These are phyloP conservation scores for Microchirus variegatus DNA, from an alignment of 2,797 vertebrate species.

Conservation along the genomic window DNA sequence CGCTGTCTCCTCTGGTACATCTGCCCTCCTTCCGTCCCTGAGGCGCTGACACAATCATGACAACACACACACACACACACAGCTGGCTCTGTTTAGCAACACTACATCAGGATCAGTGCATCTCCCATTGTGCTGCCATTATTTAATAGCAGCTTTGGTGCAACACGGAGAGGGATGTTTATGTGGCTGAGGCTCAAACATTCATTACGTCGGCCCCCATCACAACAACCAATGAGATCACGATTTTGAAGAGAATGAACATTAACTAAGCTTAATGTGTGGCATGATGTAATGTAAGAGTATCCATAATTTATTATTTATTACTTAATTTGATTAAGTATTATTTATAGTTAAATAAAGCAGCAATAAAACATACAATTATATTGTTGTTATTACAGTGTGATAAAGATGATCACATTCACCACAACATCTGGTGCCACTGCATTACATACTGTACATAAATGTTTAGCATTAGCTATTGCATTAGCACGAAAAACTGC, in stretches of 20 bases:
- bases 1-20: slow-evolving; percentile 45
- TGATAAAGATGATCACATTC: background rate
- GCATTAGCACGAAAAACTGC: too few species aligned
- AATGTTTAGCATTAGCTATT: slow-evolving; percentile 18
- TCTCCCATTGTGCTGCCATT: slow-evolving; percentile 35
- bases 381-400: background rate
- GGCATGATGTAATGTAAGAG: background rate
- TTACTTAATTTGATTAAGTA: too few species aligned
- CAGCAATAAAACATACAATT: too few species aligned
- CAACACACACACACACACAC: slow-evolving; percentile 37
- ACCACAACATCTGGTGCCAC: slow-evolving; percentile 29
- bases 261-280: too few species aligned
- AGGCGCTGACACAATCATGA: slow-evolving; percentile 40
- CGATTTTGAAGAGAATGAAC: slow-evolving; percentile 9
- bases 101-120: slow-evolving; percentile 35
- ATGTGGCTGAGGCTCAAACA: slow-evolving; percentile 17
- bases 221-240: slow-evolving; percentile 24
- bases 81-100: slow-evolving; percentile 53
- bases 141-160: slow-evolving; percentile 38
- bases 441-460: slow-evolving; percentile 12
- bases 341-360: too few species aligned
- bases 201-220: slow-evolving; percentile 14
- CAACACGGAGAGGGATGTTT: slow-evolving; percentile 20
- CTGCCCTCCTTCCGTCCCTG: slow-evolving; percentile 52
- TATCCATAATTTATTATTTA: background rate